Base-by-base conservation (phyloP, 2,797 vertebrate species). In the Etheostoma perlongum region DNA sequence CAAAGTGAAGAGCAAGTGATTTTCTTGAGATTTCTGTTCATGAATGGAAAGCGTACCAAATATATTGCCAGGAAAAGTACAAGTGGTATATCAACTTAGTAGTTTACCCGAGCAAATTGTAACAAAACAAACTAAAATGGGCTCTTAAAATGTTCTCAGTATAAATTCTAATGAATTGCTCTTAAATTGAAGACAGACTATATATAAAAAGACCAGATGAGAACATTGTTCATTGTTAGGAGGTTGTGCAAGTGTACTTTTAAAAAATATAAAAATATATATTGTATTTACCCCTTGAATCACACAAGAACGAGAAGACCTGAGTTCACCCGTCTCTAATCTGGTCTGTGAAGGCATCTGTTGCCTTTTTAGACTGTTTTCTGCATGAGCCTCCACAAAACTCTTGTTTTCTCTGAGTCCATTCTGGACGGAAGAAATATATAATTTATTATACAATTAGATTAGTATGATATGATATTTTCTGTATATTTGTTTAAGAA, bases 1-100 rank as follows among this genome's bases (percentile, higher is more conserved):
- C 23, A 51, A 72, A 68, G 15, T 69, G 64, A 74, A 55, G 65
- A 82, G 72, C 33, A 36, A 59, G 49, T 12, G 33, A 58, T 67
- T 76, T 71, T 66, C 27, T n/a, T 27, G 11, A 78, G 30, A 60
- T 15, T 70, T 13, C 52, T 59, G 51, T 62, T 64, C 5, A 21
- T 13, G 18, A 21, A 11, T 18, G 16, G 58, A 70, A 67, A 54
- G 4, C 58, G 21, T 18, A 13, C 12, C 1, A n/a, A 54, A 68
- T 44, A 14, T 23, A 40, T 12, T 53, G 53, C 15, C 21, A 21
- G 12, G 36, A 63, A 46, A 54, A 30, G 42, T 42, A 42, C 10
- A 46, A 57, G 13, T 36, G 42, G 6, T 30, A 27, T 46, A n/a
- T 49, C n/a, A 6, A 53, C 47, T 53, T 68, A 61, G 6, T 14